Base-by-base conservation (phyloP, 2,888 invertebrate genomes). In the Caenorhabditis afra region DNA sequence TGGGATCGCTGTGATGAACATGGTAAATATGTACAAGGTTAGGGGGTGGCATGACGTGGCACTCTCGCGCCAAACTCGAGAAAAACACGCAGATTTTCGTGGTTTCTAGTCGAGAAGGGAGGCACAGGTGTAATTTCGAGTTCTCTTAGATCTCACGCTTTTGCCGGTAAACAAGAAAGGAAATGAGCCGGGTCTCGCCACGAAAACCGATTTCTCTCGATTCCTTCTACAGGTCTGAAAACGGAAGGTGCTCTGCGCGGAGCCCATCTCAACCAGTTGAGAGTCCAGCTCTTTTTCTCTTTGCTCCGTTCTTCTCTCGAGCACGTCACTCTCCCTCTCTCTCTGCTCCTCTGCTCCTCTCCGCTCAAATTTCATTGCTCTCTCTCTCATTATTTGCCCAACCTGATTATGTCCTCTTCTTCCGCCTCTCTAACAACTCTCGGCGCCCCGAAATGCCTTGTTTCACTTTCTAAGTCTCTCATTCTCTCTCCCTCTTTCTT, bases 401-500 rank as follows among this genome's bases (percentile, higher is more conserved):
- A 64, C 68, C 70, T 70, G 77, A 77, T 77, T 70, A 70, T 68
- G 68, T 70, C 64, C 58, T 66, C 65, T 53, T 16, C 41, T 23
- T 14, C 53, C 53, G n/a, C n/a, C n/a, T n/a, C n/a, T n/a, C n/a
- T n/a, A n/a, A n/a, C n/a, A n/a, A n/a, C n/a, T n/a, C n/a, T n/a
- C 55, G 16, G 0, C 44, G 16, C 23, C 41, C 50, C 29, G 7
- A 35, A 59, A 44, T 41, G 16, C 59, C 47, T 29, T 47, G 35
- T 37, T 41, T n/a, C 37, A 18, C 62, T 52, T 55, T 55, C 68
- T 57, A 14, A 37, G 45, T 64, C 65, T 58, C 45, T 11, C 66
- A 61, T 45, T 57, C 49, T 47, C n/a, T 20, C 18, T 55, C 45
- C 44, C 44, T 22, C 12, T 22, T 58, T 29, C 29, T 23, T 18